phyloP scores from a whole-genome alignment of 2,797 vertebrate genomes.

The Peromyscus aztecus region DNA sequence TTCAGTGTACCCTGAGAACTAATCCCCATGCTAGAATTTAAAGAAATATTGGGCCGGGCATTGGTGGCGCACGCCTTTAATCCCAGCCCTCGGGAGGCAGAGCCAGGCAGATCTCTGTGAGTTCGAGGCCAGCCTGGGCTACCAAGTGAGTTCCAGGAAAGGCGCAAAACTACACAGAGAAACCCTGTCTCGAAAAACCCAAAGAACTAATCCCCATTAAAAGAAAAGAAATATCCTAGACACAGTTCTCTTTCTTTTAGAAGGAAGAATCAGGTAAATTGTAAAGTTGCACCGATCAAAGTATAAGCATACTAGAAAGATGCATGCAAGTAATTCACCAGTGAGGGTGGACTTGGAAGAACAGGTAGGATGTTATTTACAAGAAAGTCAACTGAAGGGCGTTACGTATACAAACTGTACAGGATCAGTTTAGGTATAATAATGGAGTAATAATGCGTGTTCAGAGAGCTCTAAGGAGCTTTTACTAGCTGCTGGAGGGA shows the following conservation, averaged over 20 bases:
- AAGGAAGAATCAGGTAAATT: slow-evolving; percentile 31
- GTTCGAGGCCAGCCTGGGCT: too few relatives aligned
- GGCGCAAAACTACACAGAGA: too few relatives aligned
- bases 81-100: too few relatives aligned
- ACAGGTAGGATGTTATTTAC: neutral
- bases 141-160: too few relatives aligned
- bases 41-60: too few relatives aligned
- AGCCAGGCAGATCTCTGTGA: too few relatives aligned
- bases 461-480: neutral
- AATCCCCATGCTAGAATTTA: too few relatives aligned
- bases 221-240: neutral
- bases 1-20: neutral
- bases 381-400: neutral
- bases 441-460: neutral
- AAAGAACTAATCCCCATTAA: neutral
- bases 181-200: too few relatives aligned
- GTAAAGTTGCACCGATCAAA: slow-evolving; percentile 19
- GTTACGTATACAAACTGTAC: neutral
- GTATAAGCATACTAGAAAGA: neutral
- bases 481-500: neutral
- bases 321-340: neutral
- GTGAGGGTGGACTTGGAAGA: slow-evolving; percentile 34
- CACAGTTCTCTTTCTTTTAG: neutral
- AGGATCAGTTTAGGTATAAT: neutral
- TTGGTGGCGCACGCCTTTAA: too few relatives aligned